A percentile compares a stretch with the other conserved stretches of the same genome.
These are phyloP conservation scores for Lepidocyrtoides sp. DNA, from an alignment of 2,888 invertebrate species.

Conservation along the genomic window DNA sequence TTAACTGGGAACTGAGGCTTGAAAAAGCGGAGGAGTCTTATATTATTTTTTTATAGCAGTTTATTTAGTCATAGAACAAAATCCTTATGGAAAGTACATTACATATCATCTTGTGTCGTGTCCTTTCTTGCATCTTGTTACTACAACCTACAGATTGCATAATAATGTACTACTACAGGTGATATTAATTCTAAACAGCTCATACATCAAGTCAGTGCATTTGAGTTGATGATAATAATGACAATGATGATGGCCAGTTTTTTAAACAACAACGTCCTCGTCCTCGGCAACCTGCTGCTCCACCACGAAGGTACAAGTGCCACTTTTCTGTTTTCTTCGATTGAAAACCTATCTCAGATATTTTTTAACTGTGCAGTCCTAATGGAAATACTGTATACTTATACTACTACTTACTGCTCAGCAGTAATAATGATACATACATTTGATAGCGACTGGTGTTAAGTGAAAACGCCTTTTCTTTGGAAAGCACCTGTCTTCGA, in stretches of 20 bases:
- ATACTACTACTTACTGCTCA: background rate
- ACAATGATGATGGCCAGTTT: conserved; percentile 74
- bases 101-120: background rate
- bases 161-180: conserved; percentile 15
- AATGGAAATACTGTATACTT: background rate
- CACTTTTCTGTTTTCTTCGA: background rate
- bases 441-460: conserved; percentile 9
- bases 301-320: background rate
- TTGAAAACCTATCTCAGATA: conserved; percentile 14
- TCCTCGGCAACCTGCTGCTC: conserved; percentile 74
- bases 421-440: background rate
- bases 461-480: conserved; percentile 2
- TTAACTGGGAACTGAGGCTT: conserved; percentile 60
- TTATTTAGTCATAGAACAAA: too few relatives aligned
- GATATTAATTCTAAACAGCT: conserved; percentile 65
- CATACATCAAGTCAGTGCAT: conserved; percentile 70
- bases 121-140: too few relatives aligned
- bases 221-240: conserved; percentile 71
- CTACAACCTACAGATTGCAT: conserved; percentile 1
- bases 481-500: conserved; percentile 18
- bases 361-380: background rate
- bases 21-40: background rate
- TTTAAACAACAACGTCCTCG: conserved; percentile 49
- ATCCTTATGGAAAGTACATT: background rate
- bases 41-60: conserved; percentile 5